phyloP scores from a whole-genome alignment of 1,140 invertebrate genomes.

The Epicauta chinensis region DNA sequence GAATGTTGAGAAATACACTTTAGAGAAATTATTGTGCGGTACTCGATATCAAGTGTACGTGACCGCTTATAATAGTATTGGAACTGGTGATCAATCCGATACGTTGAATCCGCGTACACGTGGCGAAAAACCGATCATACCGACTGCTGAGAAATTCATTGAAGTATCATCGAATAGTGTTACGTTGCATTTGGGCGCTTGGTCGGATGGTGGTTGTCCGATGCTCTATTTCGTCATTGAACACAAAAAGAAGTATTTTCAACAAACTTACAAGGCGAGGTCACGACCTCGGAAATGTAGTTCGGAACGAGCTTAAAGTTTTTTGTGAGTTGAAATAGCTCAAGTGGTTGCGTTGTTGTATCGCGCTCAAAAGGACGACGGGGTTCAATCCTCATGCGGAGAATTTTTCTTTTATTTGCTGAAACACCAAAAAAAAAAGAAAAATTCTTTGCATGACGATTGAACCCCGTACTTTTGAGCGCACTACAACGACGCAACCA shows the following conservation, averaged over 20 bases:
- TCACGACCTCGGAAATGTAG: no score
- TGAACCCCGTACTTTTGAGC: no score
- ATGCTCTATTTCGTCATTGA: slow-evolving; percentile 95
- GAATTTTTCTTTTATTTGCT: no score
- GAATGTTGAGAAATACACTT: slow-evolving; percentile 72
- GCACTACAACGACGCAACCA: no score
- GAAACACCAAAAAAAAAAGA: no score
- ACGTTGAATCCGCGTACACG: slow-evolving; percentile 80
- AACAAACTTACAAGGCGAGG: no score
- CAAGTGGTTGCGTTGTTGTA: no score
- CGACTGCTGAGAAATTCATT: slow-evolving; percentile 82
- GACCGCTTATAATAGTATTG: slow-evolving; percentile 87
- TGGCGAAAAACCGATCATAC: slow-evolving; percentile 83
- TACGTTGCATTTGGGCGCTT: slow-evolving; percentile 83
- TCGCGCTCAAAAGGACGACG: no score
- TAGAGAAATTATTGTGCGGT: slow-evolving; percentile 83
- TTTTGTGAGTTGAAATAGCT: no score
- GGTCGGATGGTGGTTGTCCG: slow-evolving; percentile 92
- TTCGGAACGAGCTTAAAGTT: no score
- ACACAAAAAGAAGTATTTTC: slow-evolving; percentile 88
- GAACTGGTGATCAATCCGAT: slow-evolving; percentile 80
- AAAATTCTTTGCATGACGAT: no score
- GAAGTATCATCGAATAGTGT: slow-evolving; percentile 88
- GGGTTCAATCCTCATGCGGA: no score
- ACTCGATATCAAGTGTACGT: slow-evolving; percentile 89